phyloP scores from a whole-genome alignment of 2,888 invertebrate genomes.

The Metalampra italica region DNA sequence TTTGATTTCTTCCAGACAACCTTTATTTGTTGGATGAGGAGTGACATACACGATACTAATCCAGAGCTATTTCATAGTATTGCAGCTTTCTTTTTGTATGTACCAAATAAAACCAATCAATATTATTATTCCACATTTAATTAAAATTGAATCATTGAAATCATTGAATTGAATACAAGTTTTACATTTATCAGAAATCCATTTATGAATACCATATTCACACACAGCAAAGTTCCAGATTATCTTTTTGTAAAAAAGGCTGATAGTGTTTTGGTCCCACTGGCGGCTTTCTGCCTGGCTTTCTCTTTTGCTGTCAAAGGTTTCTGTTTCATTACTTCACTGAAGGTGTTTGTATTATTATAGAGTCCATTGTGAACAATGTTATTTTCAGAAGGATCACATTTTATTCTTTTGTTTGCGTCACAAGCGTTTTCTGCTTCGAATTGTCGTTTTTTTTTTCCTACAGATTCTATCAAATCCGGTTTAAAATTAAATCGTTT shows the following conservation, averaged over 20 bases:
- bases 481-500: conserved; percentile 82
- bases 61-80: too few species aligned
- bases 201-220: too few species aligned
- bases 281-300: conserved; percentile 86
- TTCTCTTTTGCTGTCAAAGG: conserved; percentile 84
- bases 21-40: too few species aligned
- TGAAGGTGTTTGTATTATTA: conserved; percentile 46
- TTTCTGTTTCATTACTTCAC: conserved; percentile 71
- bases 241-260: conserved; percentile 87
- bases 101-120: too few species aligned
- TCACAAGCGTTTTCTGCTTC: conserved; percentile 46
- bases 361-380: conserved; percentile 38
- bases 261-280: conserved; percentile 88
- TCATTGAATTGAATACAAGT: too few species aligned
- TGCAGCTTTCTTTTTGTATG: too few species aligned
- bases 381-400: conserved; percentile 46
- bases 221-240: background rate
- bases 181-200: too few species aligned
- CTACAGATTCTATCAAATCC: conserved; percentile 69
- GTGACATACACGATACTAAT: too few species aligned
- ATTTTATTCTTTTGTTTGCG: conserved; percentile 60
- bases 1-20: too few species aligned
- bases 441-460: conserved; percentile 79
- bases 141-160: too few species aligned
- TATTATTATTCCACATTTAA: too few species aligned